Conservation (phyloP, 2,888 invertebrate genomes). For the Exephanes ischioxanthus region DNA sequence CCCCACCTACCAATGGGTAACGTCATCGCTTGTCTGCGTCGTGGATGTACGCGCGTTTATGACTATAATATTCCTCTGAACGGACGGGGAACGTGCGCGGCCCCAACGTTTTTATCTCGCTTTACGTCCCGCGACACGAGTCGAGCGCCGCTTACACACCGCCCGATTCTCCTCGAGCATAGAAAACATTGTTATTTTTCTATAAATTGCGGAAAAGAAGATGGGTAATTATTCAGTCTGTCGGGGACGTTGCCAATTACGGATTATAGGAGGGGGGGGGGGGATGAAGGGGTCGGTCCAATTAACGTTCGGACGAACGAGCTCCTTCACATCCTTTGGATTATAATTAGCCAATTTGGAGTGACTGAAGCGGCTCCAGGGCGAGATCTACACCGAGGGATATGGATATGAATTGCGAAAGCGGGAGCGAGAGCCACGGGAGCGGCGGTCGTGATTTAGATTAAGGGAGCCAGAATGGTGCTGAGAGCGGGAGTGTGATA, state of each 20-base stretch:
- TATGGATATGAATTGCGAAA: constrained; percentile 65
- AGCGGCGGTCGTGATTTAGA: constrained; percentile 78
- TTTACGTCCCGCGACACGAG: background rate
- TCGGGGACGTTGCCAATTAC: constrained; percentile 75
- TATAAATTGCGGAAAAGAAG: constrained; percentile 22
- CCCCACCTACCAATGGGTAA: constrained; percentile 42
- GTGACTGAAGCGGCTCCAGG: constrained; percentile 69
- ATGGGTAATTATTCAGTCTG: constrained; percentile 49
- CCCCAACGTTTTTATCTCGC: background rate
- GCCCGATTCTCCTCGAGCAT: background rate
- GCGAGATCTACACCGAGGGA: constrained; percentile 42
- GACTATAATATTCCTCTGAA: constrained; percentile 1
- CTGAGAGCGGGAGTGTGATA: constrained; percentile 60
- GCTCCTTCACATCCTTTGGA: constrained; percentile 74
- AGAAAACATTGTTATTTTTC: constrained; percentile 8
- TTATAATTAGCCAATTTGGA: constrained; percentile 84
- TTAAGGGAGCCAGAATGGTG: constrained; percentile 70
- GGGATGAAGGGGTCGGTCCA: constrained; percentile 68
- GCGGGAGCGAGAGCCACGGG: constrained; percentile 58
- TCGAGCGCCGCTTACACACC: background rate
- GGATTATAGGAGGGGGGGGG: constrained; percentile 73
- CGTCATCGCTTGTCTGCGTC: constrained; percentile 1
- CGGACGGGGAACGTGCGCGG: background rate
- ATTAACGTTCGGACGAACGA: constrained; percentile 77
- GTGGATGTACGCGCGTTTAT: constrained; percentile 18